Evolutionary conservation across 2,888 invertebrate genomes (phyloP), one percentile per base, ranked within the genome.

Genomic region (Pseudanteris insignis): DNA sequence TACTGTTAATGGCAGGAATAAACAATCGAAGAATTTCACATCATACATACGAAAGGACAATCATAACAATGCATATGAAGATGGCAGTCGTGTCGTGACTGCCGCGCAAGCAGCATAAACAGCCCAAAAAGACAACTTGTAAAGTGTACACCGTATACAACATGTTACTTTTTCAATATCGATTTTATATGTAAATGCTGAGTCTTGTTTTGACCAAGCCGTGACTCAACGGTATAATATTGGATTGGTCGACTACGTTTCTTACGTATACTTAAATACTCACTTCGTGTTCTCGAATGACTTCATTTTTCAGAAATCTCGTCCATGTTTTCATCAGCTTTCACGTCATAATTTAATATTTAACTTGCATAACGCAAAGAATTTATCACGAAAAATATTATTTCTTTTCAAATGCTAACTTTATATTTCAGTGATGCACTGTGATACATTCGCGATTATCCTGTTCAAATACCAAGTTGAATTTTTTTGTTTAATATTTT

Each of bases 31-130:
- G 34, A 30, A 48, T 33, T 33, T 13, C 37, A 21, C 11, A 46
- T 46, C 34, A 47, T 32, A 41, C 29, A 34, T 36, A 13, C 14
- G 7, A 32, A 32, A 21, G 36, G 53, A 57, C 62, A 37, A 57
- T 62, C 41, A 62, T 57, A 57, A 62, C 62, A 55, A 57, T 62
- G 57, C 51, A 62, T 62, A 62, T 57, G 58, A 66, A 55, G 63
- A 64, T 53, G 64, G 66, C 63, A 68, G 68, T 67, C 65, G 69
- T 67, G 69, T 67, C 67, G 71, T 72, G 72, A 72, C 69, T 65
- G 37, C 38, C 41, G 60, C 47, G 53, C 57, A 41, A 53, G 53
- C 63, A 65, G 65, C 68, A 72, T 69, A 72, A 69, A 70, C 67
- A 69, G 67, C 66, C 67, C 63, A 70, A 70, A 70, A 71, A 67